Percentiles rank a stretch among this genome's conserved stretches.
These are phyloP conservation scores for Melanocharis versteri DNA, from an alignment of 2,113 vertebrate species.

Conservation along the genomic window DNA sequence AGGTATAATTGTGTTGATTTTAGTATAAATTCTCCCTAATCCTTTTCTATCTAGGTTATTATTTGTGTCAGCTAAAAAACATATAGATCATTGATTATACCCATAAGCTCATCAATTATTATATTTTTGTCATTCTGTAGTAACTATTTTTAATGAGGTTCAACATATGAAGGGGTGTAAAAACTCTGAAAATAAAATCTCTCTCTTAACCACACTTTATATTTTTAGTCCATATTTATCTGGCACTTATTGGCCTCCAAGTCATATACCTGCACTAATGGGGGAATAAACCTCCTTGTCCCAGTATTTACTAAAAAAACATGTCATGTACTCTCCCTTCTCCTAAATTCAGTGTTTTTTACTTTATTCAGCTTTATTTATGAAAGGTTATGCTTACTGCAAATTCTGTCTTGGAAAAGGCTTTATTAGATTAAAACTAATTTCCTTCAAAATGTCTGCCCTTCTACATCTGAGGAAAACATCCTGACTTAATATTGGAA, in stretches of 20 bases:
- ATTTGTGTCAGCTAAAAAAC: background rate
- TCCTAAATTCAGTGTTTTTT: background rate
- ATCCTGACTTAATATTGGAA: constrained; percentile 61
- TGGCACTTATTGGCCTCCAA: background rate
- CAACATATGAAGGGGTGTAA: background rate
- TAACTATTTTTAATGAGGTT: background rate
- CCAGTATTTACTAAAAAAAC: background rate
- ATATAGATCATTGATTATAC: background rate
- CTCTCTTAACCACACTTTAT: background rate
- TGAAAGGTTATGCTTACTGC: constrained; percentile 34
- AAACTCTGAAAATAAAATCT: background rate
- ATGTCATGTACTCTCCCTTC: background rate
- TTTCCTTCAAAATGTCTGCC: constrained; percentile 49
- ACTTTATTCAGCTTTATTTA: constrained; percentile 23
- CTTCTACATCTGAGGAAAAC: constrained; percentile 51
- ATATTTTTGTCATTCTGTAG: background rate
- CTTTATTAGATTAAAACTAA: constrained; percentile 64
- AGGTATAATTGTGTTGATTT: background rate
- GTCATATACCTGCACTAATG: background rate
- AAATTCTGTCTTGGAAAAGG: constrained; percentile 51
- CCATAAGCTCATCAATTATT: background rate
- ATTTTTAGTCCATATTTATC: background rate
- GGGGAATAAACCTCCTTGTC: background rate
- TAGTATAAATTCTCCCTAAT: background rate
- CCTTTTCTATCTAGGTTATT: background rate